Conservation (phyloP, 2,888 invertebrate species). For the Morpho deidamia region DNA sequence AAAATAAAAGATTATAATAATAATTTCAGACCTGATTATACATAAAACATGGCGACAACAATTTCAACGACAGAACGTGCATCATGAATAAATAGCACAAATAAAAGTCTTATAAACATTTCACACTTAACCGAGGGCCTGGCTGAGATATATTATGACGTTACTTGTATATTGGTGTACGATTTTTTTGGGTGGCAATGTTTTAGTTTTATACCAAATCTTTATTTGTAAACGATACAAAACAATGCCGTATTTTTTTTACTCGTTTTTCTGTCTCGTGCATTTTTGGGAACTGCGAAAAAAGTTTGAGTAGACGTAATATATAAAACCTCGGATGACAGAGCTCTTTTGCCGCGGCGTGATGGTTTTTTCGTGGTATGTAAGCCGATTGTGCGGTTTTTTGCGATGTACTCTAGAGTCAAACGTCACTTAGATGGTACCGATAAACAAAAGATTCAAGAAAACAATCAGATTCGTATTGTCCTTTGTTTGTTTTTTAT, state of each 20-base stretch:
- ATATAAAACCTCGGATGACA: conserved; percentile 37
- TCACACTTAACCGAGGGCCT: conserved; percentile 64
- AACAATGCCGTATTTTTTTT: conserved; percentile 50
- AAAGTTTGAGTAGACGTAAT: conserved; percentile 31
- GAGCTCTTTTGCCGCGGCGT: conserved; percentile 23
- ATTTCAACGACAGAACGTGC: conserved; percentile 33
- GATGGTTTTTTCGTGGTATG: conserved; percentile 9
- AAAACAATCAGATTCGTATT: background rate
- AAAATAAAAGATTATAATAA: too few species aligned
- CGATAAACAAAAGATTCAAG: background rate
- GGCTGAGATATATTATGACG: conserved; percentile 70
- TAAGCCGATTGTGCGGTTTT: conserved; percentile 12
- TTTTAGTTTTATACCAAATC: conserved; percentile 46
- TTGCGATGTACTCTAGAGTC: conserved; percentile 10
- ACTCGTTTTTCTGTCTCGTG: conserved; percentile 1
- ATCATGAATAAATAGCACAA: conserved; percentile 72
- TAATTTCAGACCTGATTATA: too few species aligned
- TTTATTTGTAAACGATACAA: conserved; percentile 66
- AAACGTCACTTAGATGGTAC: background rate
- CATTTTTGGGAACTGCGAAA: conserved; percentile 22
- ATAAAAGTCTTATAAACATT: conserved; percentile 75
- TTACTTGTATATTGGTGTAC: conserved; percentile 41
- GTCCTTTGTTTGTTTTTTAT: background rate
- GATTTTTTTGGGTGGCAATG: conserved; percentile 48
- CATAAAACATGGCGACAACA: background rate